Conservation (phyloP, 2,113 vertebrate genomes). For the Eurystomus gularis region DNA sequence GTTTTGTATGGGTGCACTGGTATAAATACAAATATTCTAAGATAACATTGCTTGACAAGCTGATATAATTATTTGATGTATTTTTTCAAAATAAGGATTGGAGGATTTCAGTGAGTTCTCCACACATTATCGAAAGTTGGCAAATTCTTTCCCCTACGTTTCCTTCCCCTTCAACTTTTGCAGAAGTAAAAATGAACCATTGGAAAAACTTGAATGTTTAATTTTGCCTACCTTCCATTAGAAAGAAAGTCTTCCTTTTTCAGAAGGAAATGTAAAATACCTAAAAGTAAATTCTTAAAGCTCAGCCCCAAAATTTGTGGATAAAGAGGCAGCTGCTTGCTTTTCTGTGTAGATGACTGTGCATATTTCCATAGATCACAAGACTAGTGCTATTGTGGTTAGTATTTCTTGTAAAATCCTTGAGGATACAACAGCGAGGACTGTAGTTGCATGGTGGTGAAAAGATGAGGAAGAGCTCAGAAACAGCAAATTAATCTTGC, state of each 20-base stretch:
- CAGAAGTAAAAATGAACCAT: background rate
- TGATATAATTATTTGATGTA: background rate
- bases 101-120: background rate
- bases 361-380: background rate
- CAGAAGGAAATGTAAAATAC: background rate
- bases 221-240: background rate
- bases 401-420: background rate
- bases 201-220: background rate
- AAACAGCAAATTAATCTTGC: background rate
- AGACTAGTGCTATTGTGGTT: background rate
- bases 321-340: background rate
- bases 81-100: background rate
- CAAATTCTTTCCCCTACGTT: background rate
- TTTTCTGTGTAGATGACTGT: background rate
- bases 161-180: background rate
- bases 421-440: background rate
- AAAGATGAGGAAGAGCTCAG: background rate
- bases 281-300: background rate
- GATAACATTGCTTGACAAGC: background rate
- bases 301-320: background rate
- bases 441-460: background rate
- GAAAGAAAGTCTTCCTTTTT: background rate
- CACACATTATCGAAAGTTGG: background rate
- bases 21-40: background rate
- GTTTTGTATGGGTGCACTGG: background rate